Base-by-base conservation (phyloP, 37 sponge, comb jelly and placozoan genomes). In the Spongia lamella region DNA sequence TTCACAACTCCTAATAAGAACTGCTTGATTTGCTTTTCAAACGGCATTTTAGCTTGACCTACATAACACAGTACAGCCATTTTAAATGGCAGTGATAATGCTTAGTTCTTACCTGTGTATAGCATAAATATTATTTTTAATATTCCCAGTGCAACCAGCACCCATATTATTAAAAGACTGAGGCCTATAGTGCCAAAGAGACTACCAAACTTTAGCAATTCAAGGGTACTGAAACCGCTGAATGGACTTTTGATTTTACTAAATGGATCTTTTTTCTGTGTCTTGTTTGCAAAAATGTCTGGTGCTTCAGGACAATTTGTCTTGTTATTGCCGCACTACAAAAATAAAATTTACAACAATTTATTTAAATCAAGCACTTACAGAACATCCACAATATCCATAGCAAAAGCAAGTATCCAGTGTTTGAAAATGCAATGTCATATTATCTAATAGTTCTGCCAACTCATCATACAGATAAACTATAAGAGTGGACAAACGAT, bases 351-450 rank as follows among this genome's bases (percentile, higher is more conserved):
- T 38, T 63, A 74, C 59, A 58, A 24, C 37, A 2, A 38, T 22
- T 26, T 26, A 33, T 1, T 52, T 52, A 15, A 53, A 52, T 21
- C 32, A 70, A 49, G 6, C 4, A 38, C 83, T 86, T 47, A 90
- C 91, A 38, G 79, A 72, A 67, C 93, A 92, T 33, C 88, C 88
- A 66, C 93, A 92, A 68, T 81, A 61, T 17, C 89, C 93, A 55
- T 87, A 78, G 39, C 93, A 92, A 65, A 88, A 92, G 39, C 93
- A 92, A 15, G 93, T 88, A 63, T 85, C 89, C 16, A 71, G 39
- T 13, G 93, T 92, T 32, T 84, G 80, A 78, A 92, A 92, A 9
- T 29, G 27, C 19, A 92, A 79, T 32, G 85, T 88, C 72, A 88
- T 38, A 70, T 88, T 92, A 82, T 92, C 93, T 21, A 78, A 35